phyloP scores from a whole-genome alignment of 2,888 invertebrate species.

The Idaea dimidiata region DNA sequence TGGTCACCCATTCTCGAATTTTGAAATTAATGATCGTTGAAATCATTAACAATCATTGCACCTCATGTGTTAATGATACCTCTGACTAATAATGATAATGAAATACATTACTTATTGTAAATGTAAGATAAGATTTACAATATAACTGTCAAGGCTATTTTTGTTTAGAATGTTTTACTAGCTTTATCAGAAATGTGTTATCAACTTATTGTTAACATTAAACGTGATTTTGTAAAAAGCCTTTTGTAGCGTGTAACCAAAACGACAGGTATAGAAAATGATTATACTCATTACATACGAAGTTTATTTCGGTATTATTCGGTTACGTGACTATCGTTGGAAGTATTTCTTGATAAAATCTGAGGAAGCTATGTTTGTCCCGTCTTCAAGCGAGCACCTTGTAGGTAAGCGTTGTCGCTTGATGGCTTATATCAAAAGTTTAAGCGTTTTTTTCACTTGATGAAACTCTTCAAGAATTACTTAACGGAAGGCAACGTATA shows the following conservation, averaged over 20 bases:
- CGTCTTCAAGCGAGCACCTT: slow-evolving; percentile 39
- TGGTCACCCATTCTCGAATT: slow-evolving; percentile 9
- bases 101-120: not conserved
- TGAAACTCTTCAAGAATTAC: not conserved
- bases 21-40: slow-evolving; percentile 1
- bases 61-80: not conserved
- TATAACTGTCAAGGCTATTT: not conserved
- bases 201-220: not conserved
- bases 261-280: slow-evolving; percentile 13
- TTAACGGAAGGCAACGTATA: too few relatives aligned
- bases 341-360: slow-evolving; percentile 43
- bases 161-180: not conserved
- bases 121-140: not conserved
- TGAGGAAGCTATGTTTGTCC: slow-evolving; percentile 47
- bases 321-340: slow-evolving; percentile 33
- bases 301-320: slow-evolving; percentile 25
- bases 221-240: not conserved
- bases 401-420: slow-evolving; percentile 34
- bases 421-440: slow-evolving; percentile 17
- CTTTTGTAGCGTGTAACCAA: not conserved
- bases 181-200: not conserved
- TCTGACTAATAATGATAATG: not conserved
- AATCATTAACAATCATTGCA: not conserved
- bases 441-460: slow-evolving; percentile 2
- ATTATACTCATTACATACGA: slow-evolving; percentile 24